Conservation (phyloP, 2,888 invertebrate species). For the Drosophila neutralis region DNA sequence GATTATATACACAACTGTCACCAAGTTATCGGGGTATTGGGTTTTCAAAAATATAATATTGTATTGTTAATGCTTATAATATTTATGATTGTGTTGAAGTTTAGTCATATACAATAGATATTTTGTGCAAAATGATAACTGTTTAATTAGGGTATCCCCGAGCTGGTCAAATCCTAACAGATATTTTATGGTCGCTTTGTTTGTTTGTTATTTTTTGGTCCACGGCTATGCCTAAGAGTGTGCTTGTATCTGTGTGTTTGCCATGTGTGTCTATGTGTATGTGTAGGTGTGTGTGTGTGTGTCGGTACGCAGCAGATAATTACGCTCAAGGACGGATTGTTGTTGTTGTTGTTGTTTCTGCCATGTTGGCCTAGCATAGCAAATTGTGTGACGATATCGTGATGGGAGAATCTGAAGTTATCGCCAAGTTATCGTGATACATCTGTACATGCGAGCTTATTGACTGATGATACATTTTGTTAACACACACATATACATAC, state of each 20-base stretch:
- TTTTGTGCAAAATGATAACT: background rate
- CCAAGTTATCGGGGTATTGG: background rate
- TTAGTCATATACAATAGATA: background rate
- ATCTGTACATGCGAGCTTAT: background rate
- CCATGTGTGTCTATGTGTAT: constrained; percentile 17
- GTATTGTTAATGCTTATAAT: background rate
- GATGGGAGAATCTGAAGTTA: constrained; percentile 11
- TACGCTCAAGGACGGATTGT: constrained; percentile 55
- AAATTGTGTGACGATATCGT: constrained; percentile 14
- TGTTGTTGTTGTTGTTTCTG: constrained; percentile 8
- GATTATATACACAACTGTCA: background rate
- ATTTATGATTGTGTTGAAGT: background rate
- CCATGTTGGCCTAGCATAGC: background rate
- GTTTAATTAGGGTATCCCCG: background rate
- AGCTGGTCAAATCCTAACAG: background rate
- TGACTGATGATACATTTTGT: background rate
- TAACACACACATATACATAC: background rate
- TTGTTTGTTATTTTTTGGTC: constrained; percentile 36
- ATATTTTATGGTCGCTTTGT: constrained; percentile 15
- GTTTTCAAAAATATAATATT: background rate
- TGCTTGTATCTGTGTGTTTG: constrained; percentile 11
- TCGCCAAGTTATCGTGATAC: constrained; percentile 12
- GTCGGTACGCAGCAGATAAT: constrained; percentile 55
- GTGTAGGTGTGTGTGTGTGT: constrained; percentile 22
- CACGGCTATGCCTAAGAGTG: constrained; percentile 11